These are phyloP conservation scores for Rhynchopsitta pachyrhyncha DNA, from an alignment of 2,113 vertebrate genomes.

Conservation along the genomic window DNA sequence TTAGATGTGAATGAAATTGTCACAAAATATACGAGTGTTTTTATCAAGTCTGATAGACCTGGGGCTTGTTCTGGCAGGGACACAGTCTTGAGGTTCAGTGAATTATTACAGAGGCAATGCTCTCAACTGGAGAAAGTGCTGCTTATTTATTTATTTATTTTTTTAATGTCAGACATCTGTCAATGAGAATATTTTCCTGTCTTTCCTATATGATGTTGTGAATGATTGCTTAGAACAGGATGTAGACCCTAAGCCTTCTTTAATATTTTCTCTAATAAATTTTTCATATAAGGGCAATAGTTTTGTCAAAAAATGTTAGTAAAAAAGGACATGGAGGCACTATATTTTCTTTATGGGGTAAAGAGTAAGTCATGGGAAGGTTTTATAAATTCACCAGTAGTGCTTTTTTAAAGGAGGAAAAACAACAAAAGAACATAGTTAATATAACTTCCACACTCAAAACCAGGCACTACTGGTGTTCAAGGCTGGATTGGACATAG, in stretches of 20 bases:
- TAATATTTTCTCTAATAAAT: constrained; percentile 35
- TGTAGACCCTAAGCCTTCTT: not conserved
- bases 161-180: not conserved
- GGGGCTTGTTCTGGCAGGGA: not conserved
- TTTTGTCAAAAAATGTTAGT: constrained; percentile 15
- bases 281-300: not conserved
- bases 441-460: no score
- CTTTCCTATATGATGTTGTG: not conserved
- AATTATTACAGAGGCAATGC: not conserved
- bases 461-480: no score
- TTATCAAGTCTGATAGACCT: constrained; percentile 22
- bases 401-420: no score
- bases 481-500: no score
- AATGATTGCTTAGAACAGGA: constrained; percentile 38
- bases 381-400: not conserved
- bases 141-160: not conserved
- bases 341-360: not conserved
- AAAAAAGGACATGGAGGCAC: not conserved
- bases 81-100: not conserved
- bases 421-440: no score
- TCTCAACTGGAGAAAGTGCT: not conserved
- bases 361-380: not conserved
- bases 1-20: constrained; percentile 40
- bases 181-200: constrained; percentile 5
- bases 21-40: not conserved